These are phyloP conservation scores for Aphrophora alni DNA, from an alignment of 2,888 invertebrate species.

Conservation along the genomic window DNA sequence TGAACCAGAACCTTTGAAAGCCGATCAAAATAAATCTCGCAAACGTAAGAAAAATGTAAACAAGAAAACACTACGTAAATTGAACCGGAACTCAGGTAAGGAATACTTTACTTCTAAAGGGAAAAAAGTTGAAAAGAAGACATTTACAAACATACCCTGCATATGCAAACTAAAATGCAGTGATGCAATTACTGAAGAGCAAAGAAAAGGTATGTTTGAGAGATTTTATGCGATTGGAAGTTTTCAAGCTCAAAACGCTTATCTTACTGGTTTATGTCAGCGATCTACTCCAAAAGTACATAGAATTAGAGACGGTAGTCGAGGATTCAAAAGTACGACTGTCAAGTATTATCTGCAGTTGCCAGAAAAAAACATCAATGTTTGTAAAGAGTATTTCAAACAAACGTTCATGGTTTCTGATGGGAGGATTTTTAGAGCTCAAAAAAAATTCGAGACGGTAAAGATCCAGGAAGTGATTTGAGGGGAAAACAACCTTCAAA, in stretches of 20 bases:
- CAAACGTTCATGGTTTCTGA: conserved; percentile 16
- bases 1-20: neutral
- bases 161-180: conserved; percentile 25
- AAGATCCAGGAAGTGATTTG: neutral
- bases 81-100: conserved; percentile 14
- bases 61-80: conserved; percentile 14
- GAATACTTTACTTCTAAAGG: conserved; percentile 18
- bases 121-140: conserved; percentile 19
- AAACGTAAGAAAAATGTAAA: conserved; percentile 12
- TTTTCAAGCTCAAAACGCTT: conserved; percentile 27
- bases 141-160: conserved; percentile 12
- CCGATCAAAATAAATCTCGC: conserved; percentile 16
- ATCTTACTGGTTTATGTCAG: conserved; percentile 22
- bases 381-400: conserved; percentile 21
- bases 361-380: conserved; percentile 13
- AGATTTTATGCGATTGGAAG: conserved; percentile 14
- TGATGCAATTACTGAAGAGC: conserved; percentile 20
- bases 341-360: conserved; percentile 20
- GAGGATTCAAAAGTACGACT: neutral
- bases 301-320: conserved; percentile 7
- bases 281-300: conserved; percentile 25
- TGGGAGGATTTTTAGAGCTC: conserved; percentile 25
- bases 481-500: conserved; percentile 22
- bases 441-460: conserved; percentile 23
- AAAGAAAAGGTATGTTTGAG: conserved; percentile 28